These are phyloP conservation scores for Todus mexicanus DNA, from an alignment of 2,797 vertebrate genomes.

Conservation along the genomic window DNA sequence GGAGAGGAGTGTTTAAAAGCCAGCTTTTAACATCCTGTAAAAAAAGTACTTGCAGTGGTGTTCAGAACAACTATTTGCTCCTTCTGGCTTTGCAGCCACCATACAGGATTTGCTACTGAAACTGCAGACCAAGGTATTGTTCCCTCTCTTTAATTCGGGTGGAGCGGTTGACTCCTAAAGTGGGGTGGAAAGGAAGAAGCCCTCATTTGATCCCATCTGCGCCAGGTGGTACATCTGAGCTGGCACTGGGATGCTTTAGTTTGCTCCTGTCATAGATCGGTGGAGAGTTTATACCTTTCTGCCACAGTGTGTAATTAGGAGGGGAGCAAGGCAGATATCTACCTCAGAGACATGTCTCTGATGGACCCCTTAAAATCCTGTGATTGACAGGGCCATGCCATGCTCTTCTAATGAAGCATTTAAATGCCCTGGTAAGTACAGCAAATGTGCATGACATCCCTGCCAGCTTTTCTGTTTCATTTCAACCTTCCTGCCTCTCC, in stretches of 20 bases:
- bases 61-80: not conserved
- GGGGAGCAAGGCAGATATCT: not conserved
- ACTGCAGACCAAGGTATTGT: not conserved
- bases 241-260: not conserved
- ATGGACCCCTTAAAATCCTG: not conserved
- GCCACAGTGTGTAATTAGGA: not conserved
- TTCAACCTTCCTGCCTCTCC: not conserved
- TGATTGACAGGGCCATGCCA: not conserved
- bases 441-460: not conserved
- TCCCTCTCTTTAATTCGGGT: not conserved
- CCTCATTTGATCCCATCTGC: not conserved
- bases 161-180: not conserved
- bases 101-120: not conserved
- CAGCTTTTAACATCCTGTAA: not conserved
- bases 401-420: not conserved
- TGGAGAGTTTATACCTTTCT: not conserved
- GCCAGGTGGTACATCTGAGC: not conserved
- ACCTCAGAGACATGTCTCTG: not conserved
- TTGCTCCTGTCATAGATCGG: not conserved
- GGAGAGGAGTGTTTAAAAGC: not conserved
- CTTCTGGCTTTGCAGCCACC: not conserved
- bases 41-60: not conserved
- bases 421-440: not conserved
- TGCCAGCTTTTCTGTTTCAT: not conserved
- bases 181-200: not conserved